phyloP scores from a whole-genome alignment of 2,888 invertebrate genomes.

The Stramonita haemastoma region DNA sequence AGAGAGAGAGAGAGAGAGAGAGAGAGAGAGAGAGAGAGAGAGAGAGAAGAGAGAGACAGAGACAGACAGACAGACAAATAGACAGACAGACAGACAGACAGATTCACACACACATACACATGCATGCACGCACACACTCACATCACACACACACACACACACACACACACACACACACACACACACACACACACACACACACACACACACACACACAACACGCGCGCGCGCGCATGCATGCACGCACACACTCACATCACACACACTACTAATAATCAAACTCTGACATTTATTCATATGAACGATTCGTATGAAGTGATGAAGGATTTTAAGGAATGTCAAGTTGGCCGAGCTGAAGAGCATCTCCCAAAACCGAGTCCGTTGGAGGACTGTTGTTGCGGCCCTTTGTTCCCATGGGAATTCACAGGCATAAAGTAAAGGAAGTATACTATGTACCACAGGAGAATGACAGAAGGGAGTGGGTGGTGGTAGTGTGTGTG shows the following conservation, averaged over 20 bases:
- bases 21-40: not conserved
- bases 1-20: conserved; percentile 1
- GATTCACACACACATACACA: no score
- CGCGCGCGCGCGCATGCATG: not conserved
- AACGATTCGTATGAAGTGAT: no score
- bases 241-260: not conserved
- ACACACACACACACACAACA: conserved; percentile 10
- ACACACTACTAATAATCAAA: not conserved
- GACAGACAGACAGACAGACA: no score
- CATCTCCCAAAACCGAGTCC: no score
- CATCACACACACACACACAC: not conserved
- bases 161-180: not conserved
- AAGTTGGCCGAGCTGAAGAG: no score
- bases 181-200: conserved; percentile 8
- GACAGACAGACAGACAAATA: no score
- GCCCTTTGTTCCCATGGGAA: no score
- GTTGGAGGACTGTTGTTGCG: no score
- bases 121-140: not conserved
- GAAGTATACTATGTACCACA: no score
- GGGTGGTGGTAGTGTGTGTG: not conserved
- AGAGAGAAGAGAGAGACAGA: not conserved
- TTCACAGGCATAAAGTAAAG: no score
- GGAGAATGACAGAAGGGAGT: no score
- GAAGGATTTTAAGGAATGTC: no score
- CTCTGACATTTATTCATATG: not conserved